Evolutionary conservation across 2,113 vertebrate species (phyloP), one percentile per base, ranked within the genome.

Genomic region (Tetrao urogallus): DNA sequence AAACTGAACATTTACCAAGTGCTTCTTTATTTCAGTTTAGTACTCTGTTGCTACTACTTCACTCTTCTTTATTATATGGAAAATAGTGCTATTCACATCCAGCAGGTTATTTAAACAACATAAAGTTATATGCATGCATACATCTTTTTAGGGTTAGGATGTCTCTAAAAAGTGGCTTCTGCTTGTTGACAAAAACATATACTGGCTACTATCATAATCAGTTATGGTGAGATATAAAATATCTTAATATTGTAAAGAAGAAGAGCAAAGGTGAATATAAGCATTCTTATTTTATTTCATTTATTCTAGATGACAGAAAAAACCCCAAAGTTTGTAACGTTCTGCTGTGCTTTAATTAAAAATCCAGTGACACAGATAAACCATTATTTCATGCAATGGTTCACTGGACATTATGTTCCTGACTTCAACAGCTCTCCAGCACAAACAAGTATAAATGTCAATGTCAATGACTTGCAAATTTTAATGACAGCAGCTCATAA

Each of bases 391-490:
- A 63, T 36, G n/a, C 0, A 1, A 28, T 38, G 47, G 28, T 78
- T 95, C 70, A 65, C 18, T 66, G 78, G 64, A 82, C 2, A 0
- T 89, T 61, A 45, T n/a, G 30, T 50, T 95, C 77, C 40, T 50
- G 24, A 54, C 12, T 87, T 89, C 77, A 84, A 42, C 70, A 84
- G 57, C 66, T 92, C 36, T 79, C 36, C 84, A 86, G 66, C 54
- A 95, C 36, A 90, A 94, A 71, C 21, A 80, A 91, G 57, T 42
- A 54, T 47, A 87, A 89, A 90, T 45, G 36, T 63, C 67, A 93
- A 12, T 38, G 48, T 21, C 0, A 1, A 67, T 85, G 71, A 75
- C 72, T 79, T n/a, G 27, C 22, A 86, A 71, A 86, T 69, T 32
- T 45, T 60, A n/a, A 56, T 58, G 56, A 63, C 34, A 74, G 77